Percentiles rank a stretch among this genome's conserved stretches.
These are phyloP conservation scores for Cladorhizidae sp. DNA, from an alignment of 37 sponge, comb jelly and placozoan species.

Conservation along the genomic window DNA sequence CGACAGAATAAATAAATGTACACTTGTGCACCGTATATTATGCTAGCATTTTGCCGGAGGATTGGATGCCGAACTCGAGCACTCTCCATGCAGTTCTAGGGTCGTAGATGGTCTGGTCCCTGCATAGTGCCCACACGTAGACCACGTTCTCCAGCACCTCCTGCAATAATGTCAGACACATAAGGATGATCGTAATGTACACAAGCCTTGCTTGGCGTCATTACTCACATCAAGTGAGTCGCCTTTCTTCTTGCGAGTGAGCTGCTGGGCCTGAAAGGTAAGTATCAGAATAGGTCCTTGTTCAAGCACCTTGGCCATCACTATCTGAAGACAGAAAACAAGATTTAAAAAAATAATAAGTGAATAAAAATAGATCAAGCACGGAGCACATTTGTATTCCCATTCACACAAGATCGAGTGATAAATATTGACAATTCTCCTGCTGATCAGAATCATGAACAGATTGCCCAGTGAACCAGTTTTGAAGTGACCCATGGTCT, in stretches of 20 bases:
- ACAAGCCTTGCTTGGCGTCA: not conserved
- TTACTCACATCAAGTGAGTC: constrained; percentile 45
- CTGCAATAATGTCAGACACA: constrained; percentile 12
- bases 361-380: not conserved
- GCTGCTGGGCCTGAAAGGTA: constrained; percentile 77
- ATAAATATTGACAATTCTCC: too few species aligned
- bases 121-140: constrained; percentile 92
- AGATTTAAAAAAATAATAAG: too few species aligned
- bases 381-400: not conserved
- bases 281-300: constrained; percentile 78
- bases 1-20: too few species aligned
- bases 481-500: too few species aligned
- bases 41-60: constrained; percentile 58
- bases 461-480: too few species aligned
- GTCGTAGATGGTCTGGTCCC: constrained; percentile 87
- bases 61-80: constrained; percentile 84
- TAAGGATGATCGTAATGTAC: too few species aligned
- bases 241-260: constrained; percentile 36
- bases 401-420: too few species aligned
- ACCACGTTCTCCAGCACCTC: constrained; percentile 65
- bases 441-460: too few species aligned
- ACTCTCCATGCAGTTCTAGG: constrained; percentile 88
- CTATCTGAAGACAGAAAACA: constrained; percentile 36
- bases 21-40: too few species aligned
- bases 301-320: constrained; percentile 80